Evolutionary conservation across 2,797 vertebrate genomes (phyloP), one percentile per base, ranked within the genome.

Genomic region (Enteromius unitaeniatus): DNA sequence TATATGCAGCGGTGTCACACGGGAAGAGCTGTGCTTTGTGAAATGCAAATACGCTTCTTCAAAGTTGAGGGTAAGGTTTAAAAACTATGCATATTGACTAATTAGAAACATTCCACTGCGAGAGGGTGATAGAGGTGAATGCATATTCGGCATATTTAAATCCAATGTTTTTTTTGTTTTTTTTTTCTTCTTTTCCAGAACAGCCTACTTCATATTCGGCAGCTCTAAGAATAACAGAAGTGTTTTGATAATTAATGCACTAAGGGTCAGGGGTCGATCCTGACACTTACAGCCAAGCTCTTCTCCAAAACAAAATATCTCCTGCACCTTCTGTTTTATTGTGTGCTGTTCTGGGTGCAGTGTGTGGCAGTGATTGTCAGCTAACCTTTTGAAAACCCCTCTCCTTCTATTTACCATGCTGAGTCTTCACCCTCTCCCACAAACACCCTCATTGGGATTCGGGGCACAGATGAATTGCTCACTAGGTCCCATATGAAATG

Each of bases 371-470:
- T 93, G 92, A 93, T 91, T 92, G 92, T 88, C 93, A 93, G 90
- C 86, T 93, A 93, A 92, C 91, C 92, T 93, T 92, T 92, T 69
- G 26, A 90, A 91, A 88, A 88, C 31, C 68, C 21, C 64, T 75
- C 49, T 74, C 7, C 76, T 79, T 83, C 73, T 87, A 21, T 81
- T 84, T 73, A 79, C 85, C 75, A 80, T 83, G 75, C 89, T 67
- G 86, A 89, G 84, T 84, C 87, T 87, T 89, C 87, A 81, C 78
- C 86, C 64, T 88, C 67, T 69, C 62, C 70, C 78, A 88, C 90
- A 90, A 93, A 92, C 90, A 91, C 89, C 90, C 92, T 94, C 92
- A 94, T 93, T 94, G 92, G 89, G 89, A 94, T 94, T 94, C 89
- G 77, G 87, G 90, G 85, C 85, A 89, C 88, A 79, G 85, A 91